These are phyloP conservation scores for Psettodes erumei DNA, from an alignment of 2,113 vertebrate genomes.

Conservation along the genomic window DNA sequence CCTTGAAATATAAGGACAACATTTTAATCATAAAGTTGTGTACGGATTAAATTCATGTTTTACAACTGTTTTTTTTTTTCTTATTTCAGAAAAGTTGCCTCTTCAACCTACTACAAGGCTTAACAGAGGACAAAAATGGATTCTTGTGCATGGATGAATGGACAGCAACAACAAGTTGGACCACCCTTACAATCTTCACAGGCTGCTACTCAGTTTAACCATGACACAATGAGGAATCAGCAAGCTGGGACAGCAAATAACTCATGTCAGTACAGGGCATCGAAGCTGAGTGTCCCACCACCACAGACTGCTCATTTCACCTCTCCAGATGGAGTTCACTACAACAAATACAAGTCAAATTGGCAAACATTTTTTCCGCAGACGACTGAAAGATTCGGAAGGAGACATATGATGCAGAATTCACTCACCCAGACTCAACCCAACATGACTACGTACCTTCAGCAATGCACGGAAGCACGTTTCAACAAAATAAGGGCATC, in stretches of 20 bases:
- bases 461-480: neutral
- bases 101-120: neutral
- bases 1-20: too few relatives aligned
- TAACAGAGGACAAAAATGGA: constrained; percentile 44
- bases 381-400: neutral
- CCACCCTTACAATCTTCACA: neutral
- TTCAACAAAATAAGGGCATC: neutral
- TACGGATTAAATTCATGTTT: neutral
- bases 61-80: constrained; percentile 16
- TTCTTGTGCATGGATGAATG: constrained; percentile 5
- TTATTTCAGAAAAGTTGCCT: constrained; percentile 46
- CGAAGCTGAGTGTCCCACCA: neutral
- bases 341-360: neutral
- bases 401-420: too few relatives aligned
- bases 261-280: neutral
- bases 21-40: neutral
- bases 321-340: neutral
- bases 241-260: constrained; percentile 15
- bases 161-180: constrained; percentile 5
- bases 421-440: neutral
- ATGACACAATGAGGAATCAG: neutral
- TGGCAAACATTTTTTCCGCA: constrained; percentile 1
- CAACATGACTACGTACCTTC: neutral
- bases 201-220: neutral
- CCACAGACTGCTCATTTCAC: neutral